These are phyloP conservation scores for Ophraella communa DNA, from an alignment of 2,888 invertebrate genomes.

Conservation along the genomic window DNA sequence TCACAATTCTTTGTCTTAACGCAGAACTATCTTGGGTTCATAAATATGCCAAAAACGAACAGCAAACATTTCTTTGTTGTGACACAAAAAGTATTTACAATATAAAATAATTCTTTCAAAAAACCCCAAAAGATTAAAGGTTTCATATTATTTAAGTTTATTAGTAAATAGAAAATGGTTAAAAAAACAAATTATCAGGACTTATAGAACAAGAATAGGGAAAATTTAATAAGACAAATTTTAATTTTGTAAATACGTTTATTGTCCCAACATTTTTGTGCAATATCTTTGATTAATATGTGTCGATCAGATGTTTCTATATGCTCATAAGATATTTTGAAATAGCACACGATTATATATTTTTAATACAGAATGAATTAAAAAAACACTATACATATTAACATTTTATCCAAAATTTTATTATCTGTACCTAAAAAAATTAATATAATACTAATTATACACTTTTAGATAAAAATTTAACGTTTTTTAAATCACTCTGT, in stretches of 20 bases:
- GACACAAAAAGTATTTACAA: too few species aligned
- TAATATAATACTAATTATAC: background rate
- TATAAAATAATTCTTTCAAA: too few species aligned
- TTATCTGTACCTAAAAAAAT: too few species aligned
- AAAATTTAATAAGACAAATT: background rate
- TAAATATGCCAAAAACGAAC: slow-evolving; percentile 53
- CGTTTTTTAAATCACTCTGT: background rate
- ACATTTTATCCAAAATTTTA: too few species aligned
- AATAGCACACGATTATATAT: background rate
- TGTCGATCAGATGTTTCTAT: background rate
- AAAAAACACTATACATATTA: background rate
- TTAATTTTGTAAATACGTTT: background rate
- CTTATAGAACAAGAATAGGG: background rate
- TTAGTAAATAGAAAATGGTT: too few species aligned
- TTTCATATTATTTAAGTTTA: too few species aligned
- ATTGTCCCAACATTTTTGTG: background rate
- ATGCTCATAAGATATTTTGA: background rate
- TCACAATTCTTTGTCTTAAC: slow-evolving; percentile 60
- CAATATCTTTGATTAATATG: background rate
- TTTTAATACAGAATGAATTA: background rate
- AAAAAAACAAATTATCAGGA: background rate
- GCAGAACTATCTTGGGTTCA: slow-evolving; percentile 58
- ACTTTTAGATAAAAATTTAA: background rate
- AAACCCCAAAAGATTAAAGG: too few species aligned
- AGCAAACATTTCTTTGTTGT: background rate